These are phyloP conservation scores for Thecocarcelia acutangulata DNA, from an alignment of 2,888 invertebrate genomes.

Conservation along the genomic window DNA sequence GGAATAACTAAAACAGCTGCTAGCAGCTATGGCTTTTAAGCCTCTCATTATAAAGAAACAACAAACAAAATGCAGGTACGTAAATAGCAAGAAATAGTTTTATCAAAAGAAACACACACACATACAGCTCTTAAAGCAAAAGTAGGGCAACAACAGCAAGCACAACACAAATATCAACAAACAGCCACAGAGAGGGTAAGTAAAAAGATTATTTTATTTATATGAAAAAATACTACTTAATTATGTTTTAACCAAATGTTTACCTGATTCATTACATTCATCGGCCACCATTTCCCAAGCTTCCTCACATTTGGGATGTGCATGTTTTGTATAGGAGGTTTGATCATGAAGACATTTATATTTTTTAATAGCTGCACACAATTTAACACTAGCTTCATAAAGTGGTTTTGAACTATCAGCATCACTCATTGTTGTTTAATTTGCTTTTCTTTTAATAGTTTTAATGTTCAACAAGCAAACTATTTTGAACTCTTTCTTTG, in stretches of 20 bases:
- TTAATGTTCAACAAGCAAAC: not conserved
- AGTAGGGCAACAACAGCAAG: slow-evolving; percentile 46
- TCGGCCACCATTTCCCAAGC: slow-evolving; percentile 72
- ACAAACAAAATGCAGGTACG: not conserved
- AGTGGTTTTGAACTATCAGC: slow-evolving; percentile 15
- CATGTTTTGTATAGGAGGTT: slow-evolving; percentile 41
- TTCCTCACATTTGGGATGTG: slow-evolving; percentile 67
- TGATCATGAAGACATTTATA: slow-evolving; percentile 74
- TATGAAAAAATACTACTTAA: not conserved
- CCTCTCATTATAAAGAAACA: not conserved
- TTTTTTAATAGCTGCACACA: slow-evolving; percentile 73
- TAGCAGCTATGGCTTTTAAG: not conserved
- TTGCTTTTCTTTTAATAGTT: not conserved
- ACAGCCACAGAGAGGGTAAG: slow-evolving; percentile 16
- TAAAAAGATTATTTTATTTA: slow-evolving; percentile 4
- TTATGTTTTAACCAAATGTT: slow-evolving; percentile 54
- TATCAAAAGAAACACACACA: not conserved
- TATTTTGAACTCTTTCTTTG: not conserved
- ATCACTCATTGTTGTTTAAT: slow-evolving; percentile 19
- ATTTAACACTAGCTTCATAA: slow-evolving; percentile 65
- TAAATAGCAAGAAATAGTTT: not conserved
- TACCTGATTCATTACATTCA: slow-evolving; percentile 65
- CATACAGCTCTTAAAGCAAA: not conserved
- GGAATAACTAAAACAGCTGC: not conserved
- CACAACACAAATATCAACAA: slow-evolving; percentile 5